A percentile compares a stretch with the other conserved stretches of the same genome.
Conservation (phyloP, 92 coral and sea anemone species). For the Montipora capitata region DNA sequence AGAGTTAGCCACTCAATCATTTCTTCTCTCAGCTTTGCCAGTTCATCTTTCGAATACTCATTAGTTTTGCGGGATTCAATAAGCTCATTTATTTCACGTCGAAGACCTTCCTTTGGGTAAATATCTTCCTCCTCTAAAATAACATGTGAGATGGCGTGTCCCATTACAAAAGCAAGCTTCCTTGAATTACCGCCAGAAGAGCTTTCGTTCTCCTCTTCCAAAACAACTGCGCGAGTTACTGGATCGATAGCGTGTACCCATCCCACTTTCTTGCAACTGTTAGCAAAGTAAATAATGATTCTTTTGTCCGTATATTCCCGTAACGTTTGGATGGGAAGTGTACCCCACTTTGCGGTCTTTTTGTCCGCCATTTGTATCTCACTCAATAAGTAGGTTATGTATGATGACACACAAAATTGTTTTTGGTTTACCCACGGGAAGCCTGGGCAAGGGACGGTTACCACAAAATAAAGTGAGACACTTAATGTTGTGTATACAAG, state of each 20-base stretch:
- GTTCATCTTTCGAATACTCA: slow-evolving; percentile 66
- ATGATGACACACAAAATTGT: neutral
- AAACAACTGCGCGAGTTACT: slow-evolving; percentile 82
- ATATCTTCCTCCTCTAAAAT: slow-evolving; percentile 38
- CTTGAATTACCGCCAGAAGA: neutral
- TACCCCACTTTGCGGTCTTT: neutral
- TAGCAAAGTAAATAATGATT: slow-evolving; percentile 47
- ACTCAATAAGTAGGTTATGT: neutral
- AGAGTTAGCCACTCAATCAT: slow-evolving; percentile 86
- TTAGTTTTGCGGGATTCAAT: slow-evolving; percentile 19
- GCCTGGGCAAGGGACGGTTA: neutral
- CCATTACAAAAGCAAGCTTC: slow-evolving; percentile 57
- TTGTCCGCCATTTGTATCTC: slow-evolving; percentile 22
- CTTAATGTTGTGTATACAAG: too few species aligned
- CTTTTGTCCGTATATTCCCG: slow-evolving; percentile 58
- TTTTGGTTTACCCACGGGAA: too few species aligned
- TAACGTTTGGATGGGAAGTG: slow-evolving; percentile 14
- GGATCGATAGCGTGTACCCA: slow-evolving; percentile 96
- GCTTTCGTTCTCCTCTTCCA: slow-evolving; percentile 60
- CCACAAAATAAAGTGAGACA: too few species aligned
- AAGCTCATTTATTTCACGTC: slow-evolving; percentile 38
- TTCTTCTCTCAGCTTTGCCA: slow-evolving; percentile 63
- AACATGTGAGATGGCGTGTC: slow-evolving; percentile 74
- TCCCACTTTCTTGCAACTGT: slow-evolving; percentile 70
- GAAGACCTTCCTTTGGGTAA: slow-evolving; percentile 11